phyloP scores from a whole-genome alignment of 2,797 vertebrate species.

The Sebastes trivittatus region DNA sequence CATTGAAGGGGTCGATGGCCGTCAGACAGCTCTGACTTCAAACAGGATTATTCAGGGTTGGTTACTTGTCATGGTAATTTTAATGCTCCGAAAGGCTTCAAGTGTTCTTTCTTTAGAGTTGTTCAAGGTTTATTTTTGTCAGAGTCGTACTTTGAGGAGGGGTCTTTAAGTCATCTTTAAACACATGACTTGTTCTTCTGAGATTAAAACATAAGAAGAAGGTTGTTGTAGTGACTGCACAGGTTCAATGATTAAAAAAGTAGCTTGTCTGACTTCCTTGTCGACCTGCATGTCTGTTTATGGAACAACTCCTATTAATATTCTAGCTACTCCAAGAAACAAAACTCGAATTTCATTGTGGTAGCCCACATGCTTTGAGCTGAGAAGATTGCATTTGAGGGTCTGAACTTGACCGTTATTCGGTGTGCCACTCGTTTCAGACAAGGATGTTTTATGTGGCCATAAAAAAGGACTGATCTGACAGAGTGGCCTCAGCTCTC shows the following conservation, averaged over 20 bases:
- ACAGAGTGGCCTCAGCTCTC: background rate
- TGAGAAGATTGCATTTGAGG: background rate
- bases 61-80: constrained; percentile 47
- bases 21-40: constrained; percentile 47
- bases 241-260: background rate
- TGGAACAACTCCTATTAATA: constrained; percentile 29
- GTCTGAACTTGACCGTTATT: background rate
- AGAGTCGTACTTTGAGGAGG: constrained; percentile 30
- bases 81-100: background rate
- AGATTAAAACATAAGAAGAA: constrained; percentile 25
- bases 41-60: constrained; percentile 45
- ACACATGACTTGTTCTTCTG: constrained; percentile 16
- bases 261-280: constrained; percentile 18
- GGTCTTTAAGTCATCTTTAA: constrained; percentile 46
- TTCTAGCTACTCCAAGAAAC: background rate
- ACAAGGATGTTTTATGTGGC: constrained; percentile 1
- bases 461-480: constrained; percentile 23
- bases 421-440: constrained; percentile 1
- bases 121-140: constrained; percentile 42
- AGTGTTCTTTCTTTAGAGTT: constrained; percentile 45
- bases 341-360: background rate
- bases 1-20: constrained; percentile 32
- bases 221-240: constrained; percentile 4
- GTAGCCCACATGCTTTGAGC: background rate
- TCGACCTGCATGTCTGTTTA: background rate